Percentiles rank a stretch among this genome's conserved stretches.
Evolutionary conservation across 2,797 vertebrate genomes (phyloP).

Genomic region (Artibeus lituratus): DNA sequence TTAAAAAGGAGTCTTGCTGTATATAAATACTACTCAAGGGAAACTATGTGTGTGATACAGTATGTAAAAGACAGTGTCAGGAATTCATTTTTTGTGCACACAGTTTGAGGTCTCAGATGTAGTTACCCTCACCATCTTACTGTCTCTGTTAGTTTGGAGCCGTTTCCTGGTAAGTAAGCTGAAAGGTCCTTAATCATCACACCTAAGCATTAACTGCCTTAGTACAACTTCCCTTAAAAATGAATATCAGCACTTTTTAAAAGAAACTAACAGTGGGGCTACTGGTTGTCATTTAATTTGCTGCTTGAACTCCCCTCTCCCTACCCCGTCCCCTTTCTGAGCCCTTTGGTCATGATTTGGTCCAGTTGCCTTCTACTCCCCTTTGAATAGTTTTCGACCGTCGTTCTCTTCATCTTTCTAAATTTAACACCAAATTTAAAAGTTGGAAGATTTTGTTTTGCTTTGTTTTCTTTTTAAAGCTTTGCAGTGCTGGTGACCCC

Average conservation of each 20-base stretch:
- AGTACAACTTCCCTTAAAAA: slow-evolving; percentile 56
- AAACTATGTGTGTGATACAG: slow-evolving; percentile 71
- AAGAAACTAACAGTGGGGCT: background rate
- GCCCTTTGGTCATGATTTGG: background rate
- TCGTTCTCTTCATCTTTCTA: background rate
- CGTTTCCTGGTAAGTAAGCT: slow-evolving; percentile 73
- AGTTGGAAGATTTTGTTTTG: slow-evolving; percentile 1
- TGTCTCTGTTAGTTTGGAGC: slow-evolving; percentile 72
- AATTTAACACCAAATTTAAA: slow-evolving; percentile 13
- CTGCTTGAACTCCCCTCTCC: background rate
- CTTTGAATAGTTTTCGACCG: background rate
- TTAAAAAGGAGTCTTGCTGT: slow-evolving; percentile 79
- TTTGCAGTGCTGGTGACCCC: background rate
- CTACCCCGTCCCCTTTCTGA: background rate
- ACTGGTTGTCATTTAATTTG: background rate
- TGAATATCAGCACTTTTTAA: background rate
- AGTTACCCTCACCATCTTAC: slow-evolving; percentile 83
- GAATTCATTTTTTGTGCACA: slow-evolving; percentile 72
- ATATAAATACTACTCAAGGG: slow-evolving; percentile 65
- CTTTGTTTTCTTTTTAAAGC: slow-evolving; percentile 29
- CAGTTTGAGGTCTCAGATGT: slow-evolving; percentile 72
- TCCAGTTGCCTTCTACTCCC: background rate
- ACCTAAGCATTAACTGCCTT: slow-evolving; percentile 52
- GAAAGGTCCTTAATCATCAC: slow-evolving; percentile 44
- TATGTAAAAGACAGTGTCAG: slow-evolving; percentile 72